phyloP scores from a whole-genome alignment of 2,797 vertebrate species.

The Sarcophilus harrisii region DNA sequence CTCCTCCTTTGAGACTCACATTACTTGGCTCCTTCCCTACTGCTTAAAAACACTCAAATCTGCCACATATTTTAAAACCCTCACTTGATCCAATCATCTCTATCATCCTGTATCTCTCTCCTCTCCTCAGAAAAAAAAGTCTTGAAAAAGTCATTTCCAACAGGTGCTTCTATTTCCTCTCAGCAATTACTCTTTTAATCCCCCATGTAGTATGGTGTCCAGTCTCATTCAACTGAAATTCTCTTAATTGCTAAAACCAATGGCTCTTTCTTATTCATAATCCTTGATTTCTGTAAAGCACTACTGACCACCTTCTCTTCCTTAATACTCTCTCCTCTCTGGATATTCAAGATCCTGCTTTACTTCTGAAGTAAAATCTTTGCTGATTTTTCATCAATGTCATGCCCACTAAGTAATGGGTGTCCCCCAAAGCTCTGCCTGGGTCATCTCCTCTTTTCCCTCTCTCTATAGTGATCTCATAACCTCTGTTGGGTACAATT shows the following conservation, averaged over 20 bases:
- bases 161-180: background rate
- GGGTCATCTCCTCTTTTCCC: background rate
- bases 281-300: background rate
- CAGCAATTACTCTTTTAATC: background rate
- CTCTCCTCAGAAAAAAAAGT: background rate
- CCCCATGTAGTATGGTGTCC: background rate
- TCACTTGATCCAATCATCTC: background rate
- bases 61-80: background rate
- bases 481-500: background rate
- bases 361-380: background rate
- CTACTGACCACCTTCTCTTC: background rate
- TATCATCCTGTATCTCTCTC: background rate
- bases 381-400: background rate
- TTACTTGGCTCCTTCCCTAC: background rate
- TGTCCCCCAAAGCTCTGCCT: background rate
- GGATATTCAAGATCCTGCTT: background rate
- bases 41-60: background rate
- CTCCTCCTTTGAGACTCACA: background rate
- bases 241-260: background rate
- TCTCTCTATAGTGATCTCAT: background rate
- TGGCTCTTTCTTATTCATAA: background rate
- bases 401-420: background rate
- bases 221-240: background rate
- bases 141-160: background rate
- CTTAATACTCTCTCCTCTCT: background rate